Evolutionary conservation across 2,888 invertebrate genomes (phyloP).

Genomic region (Deilephila elpenor): DNA sequence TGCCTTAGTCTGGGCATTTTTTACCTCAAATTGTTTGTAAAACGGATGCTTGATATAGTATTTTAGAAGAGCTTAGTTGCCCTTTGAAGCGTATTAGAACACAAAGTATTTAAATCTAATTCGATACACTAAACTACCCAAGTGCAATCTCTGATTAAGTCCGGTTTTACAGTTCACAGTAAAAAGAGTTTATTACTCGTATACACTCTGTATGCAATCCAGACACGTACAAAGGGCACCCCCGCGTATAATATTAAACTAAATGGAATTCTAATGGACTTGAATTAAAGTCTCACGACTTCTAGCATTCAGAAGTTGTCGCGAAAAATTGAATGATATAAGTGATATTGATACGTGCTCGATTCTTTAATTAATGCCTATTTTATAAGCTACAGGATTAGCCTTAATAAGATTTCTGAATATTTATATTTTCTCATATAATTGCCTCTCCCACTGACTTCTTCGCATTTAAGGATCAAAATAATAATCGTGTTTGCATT

Average conservation of each 20-base stretch:
- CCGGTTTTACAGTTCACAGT: neutral
- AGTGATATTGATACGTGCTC: constrained; percentile 7
- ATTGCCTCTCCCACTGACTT: too few species aligned
- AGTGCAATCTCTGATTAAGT: neutral
- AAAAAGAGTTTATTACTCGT: neutral
- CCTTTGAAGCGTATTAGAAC: too few species aligned
- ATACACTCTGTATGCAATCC: neutral
- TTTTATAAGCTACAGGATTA: neutral
- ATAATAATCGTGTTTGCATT: too few species aligned
- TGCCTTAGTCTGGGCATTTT: too few species aligned
- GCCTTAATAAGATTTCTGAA: too few species aligned
- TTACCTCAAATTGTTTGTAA: too few species aligned
- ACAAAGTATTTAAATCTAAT: too few species aligned
- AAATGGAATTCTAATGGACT: constrained; percentile 17
- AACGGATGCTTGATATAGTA: too few species aligned
- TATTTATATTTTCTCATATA: too few species aligned
- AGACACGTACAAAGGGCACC: constrained; percentile 8
- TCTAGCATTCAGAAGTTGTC: neutral
- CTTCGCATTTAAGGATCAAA: too few species aligned
- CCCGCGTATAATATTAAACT: neutral
- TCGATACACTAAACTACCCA: too few species aligned
- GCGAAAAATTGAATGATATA: constrained; percentile 10
- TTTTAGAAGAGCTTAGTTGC: too few species aligned
- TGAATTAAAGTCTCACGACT: neutral
- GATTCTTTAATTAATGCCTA: neutral